Conservation (phyloP, 2,113 vertebrate species). For the Hipposideros armiger region DNA sequence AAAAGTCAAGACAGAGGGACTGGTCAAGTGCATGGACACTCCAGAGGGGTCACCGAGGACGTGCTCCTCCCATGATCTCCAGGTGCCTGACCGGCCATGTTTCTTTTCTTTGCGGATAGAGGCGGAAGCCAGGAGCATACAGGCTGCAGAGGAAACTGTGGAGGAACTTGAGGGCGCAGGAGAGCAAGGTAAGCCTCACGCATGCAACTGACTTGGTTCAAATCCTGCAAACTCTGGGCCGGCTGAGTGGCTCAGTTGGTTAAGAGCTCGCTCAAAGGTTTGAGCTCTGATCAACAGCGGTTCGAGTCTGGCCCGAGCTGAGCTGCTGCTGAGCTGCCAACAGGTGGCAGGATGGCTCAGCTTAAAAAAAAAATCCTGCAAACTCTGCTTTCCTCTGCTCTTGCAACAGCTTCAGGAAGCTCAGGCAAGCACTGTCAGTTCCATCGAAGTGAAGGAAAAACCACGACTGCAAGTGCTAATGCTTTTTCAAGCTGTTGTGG, state of each 20-base stretch:
- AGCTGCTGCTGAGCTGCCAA: no score
- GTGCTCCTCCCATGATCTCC: neutral
- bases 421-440: neutral
- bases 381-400: no score
- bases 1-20: neutral
- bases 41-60: neutral
- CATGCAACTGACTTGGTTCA: accelerated
- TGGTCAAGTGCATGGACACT: neutral
- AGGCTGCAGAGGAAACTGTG: neutral
- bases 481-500: neutral
- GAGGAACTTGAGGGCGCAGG: neutral
- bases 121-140: neutral
- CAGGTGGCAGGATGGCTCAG: no score
- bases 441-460: neutral
- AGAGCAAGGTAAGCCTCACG: constrained; percentile 31
- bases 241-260: no score
- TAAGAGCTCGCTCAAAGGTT: no score
- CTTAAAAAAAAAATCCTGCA: no score
- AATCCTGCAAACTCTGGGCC: neutral
- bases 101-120: constrained; percentile 42
- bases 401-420: neutral
- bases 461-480: accelerated
- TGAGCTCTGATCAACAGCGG: no score
- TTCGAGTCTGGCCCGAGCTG: no score
- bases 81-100: neutral